Conservation (phyloP, 2,888 invertebrate genomes). For the Allygus modestus region DNA sequence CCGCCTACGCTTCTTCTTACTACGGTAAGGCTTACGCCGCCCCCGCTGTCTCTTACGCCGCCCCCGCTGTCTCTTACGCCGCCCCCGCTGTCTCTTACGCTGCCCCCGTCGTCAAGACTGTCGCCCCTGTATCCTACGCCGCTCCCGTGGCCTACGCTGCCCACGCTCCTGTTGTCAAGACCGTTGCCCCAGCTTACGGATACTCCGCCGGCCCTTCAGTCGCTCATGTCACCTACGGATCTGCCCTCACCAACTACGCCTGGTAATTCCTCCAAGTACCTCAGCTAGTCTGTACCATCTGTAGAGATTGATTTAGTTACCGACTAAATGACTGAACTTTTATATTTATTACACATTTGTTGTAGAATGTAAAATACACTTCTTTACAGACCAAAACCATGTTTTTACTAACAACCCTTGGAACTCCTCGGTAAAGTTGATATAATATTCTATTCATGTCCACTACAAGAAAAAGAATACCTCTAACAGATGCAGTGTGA, state of each 20-base stretch:
- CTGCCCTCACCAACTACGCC: slow-evolving; percentile 59
- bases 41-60: slow-evolving; percentile 61
- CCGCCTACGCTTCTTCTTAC: slow-evolving; percentile 55
- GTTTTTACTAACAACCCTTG: background rate
- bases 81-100: slow-evolving; percentile 65
- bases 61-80: slow-evolving; percentile 62
- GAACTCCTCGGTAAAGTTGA: background rate
- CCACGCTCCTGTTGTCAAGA: slow-evolving; percentile 60
- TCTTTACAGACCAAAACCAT: slow-evolving; percentile 44
- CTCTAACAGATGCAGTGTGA: too few species aligned
- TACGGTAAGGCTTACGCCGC: slow-evolving; percentile 55
- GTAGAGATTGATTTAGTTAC: slow-evolving; percentile 50
- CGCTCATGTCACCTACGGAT: slow-evolving; percentile 61
- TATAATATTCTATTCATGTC: too few species aligned
- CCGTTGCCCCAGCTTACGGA: slow-evolving; percentile 61
- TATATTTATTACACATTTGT: slow-evolving; percentile 61
- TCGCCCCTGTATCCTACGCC: slow-evolving; percentile 63
- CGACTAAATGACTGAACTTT: slow-evolving; percentile 55
- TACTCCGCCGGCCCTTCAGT: slow-evolving; percentile 58
- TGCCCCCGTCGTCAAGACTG: slow-evolving; percentile 64
- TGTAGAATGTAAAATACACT: slow-evolving; percentile 59
- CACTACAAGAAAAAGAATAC: too few species aligned
- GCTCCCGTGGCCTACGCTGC: slow-evolving; percentile 54
- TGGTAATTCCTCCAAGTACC: slow-evolving; percentile 37
- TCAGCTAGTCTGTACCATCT: slow-evolving; percentile 20